These are phyloP conservation scores for Chesias legatella DNA, from an alignment of 2,888 invertebrate species.

Conservation along the genomic window DNA sequence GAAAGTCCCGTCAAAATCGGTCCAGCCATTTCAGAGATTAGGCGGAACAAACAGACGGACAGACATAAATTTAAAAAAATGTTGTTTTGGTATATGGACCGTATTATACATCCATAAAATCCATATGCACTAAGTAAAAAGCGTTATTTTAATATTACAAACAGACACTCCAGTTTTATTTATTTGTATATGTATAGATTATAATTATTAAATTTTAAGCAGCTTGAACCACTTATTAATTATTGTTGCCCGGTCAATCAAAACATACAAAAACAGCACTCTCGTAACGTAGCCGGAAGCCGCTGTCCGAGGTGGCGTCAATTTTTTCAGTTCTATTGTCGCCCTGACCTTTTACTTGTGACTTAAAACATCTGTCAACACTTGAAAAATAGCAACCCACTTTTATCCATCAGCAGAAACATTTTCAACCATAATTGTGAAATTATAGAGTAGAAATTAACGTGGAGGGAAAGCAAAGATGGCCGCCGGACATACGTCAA, in stretches of 20 bases:
- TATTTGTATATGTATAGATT: too few species aligned
- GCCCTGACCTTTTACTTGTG: constrained; percentile 31
- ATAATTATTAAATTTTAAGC: too few species aligned
- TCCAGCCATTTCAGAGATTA: too few species aligned
- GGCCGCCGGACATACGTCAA: constrained; percentile 32
- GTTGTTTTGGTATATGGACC: too few species aligned
- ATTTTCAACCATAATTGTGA: constrained; percentile 8
- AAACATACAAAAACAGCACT: constrained; percentile 8
- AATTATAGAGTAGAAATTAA: constrained; percentile 10
- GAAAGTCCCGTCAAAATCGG: too few species aligned
- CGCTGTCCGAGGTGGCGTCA: constrained; percentile 14
- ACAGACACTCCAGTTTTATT: too few species aligned
- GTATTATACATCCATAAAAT: too few species aligned
- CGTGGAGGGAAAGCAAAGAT: constrained; percentile 23
- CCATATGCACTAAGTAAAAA: too few species aligned
- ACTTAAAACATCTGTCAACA: constrained; percentile 40
- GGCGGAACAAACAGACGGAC: too few species aligned
- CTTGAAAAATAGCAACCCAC: constrained; percentile 32
- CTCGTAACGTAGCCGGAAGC: constrained; percentile 21
- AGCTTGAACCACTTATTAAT: too few species aligned
- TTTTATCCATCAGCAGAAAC: constrained; percentile 4
- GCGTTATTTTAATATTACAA: too few species aligned
- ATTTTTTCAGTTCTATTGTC: constrained; percentile 27
- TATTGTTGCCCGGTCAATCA: neutral
- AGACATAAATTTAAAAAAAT: too few species aligned